Conservation (phyloP, 2,113 vertebrate genomes). For the Platysteira castanea region DNA sequence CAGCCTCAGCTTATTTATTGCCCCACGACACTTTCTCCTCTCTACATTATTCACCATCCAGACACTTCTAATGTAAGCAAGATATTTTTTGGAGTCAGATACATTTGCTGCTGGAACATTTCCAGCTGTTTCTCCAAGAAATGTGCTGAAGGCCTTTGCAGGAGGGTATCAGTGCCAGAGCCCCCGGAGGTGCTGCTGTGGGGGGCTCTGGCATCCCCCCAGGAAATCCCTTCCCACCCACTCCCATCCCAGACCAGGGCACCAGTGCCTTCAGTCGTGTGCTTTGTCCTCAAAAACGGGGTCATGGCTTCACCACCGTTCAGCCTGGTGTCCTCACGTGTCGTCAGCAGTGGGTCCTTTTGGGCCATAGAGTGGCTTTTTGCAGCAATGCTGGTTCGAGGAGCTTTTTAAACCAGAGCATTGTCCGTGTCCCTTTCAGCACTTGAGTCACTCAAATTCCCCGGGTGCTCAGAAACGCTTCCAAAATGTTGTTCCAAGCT, state of each 20-base stretch:
- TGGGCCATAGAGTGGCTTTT: neutral
- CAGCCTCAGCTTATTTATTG: neutral
- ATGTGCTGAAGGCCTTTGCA: accelerated
- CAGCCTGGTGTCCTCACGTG: accelerated
- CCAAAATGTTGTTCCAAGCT: neutral
- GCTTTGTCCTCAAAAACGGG: neutral
- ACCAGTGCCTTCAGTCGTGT: neutral
- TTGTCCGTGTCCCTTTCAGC: neutral
- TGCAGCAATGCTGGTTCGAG: neutral
- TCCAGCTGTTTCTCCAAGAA: neutral
- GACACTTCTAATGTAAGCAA: constrained; percentile 1
- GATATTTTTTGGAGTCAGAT: neutral
- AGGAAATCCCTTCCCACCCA: neutral
- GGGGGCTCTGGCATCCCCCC: neutral
- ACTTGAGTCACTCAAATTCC: neutral
- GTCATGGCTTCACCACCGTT: neutral
- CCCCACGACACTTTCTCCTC: neutral
- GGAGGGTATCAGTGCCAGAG: neutral
- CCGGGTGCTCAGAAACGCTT: accelerated
- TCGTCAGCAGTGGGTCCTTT: neutral
- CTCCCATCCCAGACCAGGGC: neutral
- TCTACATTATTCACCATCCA: neutral
- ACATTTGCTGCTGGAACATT: neutral
- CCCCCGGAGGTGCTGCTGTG: accelerated
- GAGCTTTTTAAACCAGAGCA: neutral